Evolutionary conservation across 1,140 invertebrate species (phyloP).

Genomic region (Mizuhopecten yessoensis): DNA sequence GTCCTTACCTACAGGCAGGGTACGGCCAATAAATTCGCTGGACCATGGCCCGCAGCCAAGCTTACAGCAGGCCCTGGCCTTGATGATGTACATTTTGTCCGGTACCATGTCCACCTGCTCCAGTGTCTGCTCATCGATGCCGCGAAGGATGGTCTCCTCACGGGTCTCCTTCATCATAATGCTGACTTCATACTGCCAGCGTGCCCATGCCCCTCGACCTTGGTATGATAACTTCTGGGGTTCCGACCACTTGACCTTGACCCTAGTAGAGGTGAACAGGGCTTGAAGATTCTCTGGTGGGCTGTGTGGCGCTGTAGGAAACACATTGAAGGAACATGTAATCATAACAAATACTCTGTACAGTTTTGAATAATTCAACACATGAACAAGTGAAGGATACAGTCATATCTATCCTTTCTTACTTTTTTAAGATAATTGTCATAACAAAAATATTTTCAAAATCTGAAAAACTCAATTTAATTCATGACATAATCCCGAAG

Average conservation of each 20-base stretch:
- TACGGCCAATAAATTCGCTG: slow-evolving; percentile 83
- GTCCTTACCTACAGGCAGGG: slow-evolving; percentile 86
- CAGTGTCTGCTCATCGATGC: slow-evolving; percentile 42
- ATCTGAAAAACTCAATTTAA: too few relatives aligned
- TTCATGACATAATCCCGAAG: too few relatives aligned
- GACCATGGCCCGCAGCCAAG: slow-evolving; percentile 92
- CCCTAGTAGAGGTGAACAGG: slow-evolving; percentile 89
- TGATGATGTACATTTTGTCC: slow-evolving; percentile 90
- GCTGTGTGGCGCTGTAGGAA: slow-evolving; percentile 86
- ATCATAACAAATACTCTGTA: too few relatives aligned
- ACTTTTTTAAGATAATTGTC: too few relatives aligned
- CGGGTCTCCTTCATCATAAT: slow-evolving; percentile 73
- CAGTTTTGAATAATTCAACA: too few relatives aligned
- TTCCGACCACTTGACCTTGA: slow-evolving; percentile 89
- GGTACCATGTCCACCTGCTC: slow-evolving; percentile 88
- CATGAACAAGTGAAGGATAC: too few relatives aligned
- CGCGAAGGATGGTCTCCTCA: slow-evolving; percentile 52
- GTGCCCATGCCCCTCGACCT: slow-evolving; percentile 91
- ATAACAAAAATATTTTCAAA: too few relatives aligned
- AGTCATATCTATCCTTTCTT: too few relatives aligned
- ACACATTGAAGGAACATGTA: background rate
- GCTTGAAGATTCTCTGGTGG: slow-evolving; percentile 90
- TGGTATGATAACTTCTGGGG: slow-evolving; percentile 91
- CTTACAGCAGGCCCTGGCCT: slow-evolving; percentile 90
- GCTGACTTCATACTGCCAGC: slow-evolving; percentile 93